Percentiles rank a stretch among this genome's conserved stretches.
These are phyloP conservation scores for Ceyx margarethae DNA, from an alignment of 2,113 vertebrate species.

Conservation along the genomic window DNA sequence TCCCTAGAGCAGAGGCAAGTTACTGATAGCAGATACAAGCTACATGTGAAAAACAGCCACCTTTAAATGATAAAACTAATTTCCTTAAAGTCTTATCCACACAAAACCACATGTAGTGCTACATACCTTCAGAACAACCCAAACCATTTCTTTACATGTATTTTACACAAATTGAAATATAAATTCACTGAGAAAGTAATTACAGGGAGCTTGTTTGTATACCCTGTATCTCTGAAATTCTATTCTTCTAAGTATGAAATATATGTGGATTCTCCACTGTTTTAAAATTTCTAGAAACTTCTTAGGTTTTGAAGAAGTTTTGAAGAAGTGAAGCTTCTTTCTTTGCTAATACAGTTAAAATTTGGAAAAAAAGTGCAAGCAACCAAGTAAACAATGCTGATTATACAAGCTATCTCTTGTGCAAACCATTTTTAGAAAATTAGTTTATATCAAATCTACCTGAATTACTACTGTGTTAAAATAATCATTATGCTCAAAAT, in stretches of 20 bases:
- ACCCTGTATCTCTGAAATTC: background rate
- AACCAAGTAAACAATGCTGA: background rate
- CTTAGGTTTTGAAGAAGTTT: background rate
- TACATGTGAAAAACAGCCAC: background rate
- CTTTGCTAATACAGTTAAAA: background rate
- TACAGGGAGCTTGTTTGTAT: background rate
- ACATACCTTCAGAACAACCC: background rate
- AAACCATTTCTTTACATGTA: background rate
- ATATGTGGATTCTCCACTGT: background rate
- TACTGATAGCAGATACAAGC: background rate
- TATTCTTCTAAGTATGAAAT: background rate
- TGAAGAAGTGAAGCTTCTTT: background rate
- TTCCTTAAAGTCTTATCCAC: background rate
- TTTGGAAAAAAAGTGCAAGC: background rate
- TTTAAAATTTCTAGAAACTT: background rate
- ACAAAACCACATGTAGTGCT: background rate
- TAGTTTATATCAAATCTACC: background rate
- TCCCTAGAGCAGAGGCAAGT: background rate
- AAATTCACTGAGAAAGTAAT: background rate
- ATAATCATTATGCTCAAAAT: background rate
- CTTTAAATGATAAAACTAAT: background rate
- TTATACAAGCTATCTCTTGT: background rate
- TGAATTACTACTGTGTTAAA: background rate
- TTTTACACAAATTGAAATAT: background rate
- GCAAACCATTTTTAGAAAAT: background rate